Conservation (phyloP, 2,113 vertebrate species). For the Tenebrosternarchus preto region DNA sequence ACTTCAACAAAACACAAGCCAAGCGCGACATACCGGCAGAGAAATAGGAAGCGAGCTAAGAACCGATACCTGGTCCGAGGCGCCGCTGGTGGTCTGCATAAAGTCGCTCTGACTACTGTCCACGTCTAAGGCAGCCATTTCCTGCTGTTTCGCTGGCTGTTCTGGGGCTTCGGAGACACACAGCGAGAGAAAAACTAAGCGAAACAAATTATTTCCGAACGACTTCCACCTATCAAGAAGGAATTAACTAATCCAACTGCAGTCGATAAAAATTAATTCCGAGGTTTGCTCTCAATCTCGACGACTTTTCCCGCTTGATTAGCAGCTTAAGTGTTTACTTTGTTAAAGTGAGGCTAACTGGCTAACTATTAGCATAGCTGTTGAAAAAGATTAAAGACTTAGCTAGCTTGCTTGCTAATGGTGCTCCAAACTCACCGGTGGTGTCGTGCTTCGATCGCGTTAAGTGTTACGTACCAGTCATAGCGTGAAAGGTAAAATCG, state of each 20-base stretch:
- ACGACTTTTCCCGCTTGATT: slow-evolving; percentile 26
- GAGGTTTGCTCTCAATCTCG: background rate
- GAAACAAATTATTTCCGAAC: slow-evolving; percentile 11
- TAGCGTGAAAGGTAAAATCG: slow-evolving; percentile 68
- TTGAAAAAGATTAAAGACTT: slow-evolving; percentile 55
- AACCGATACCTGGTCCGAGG: slow-evolving; percentile 76
- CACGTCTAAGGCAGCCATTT: slow-evolving; percentile 98
- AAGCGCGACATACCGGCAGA: slow-evolving; percentile 2
- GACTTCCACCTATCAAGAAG: slow-evolving; percentile 36
- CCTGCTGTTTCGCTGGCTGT: slow-evolving; percentile 94
- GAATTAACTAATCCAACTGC: slow-evolving; percentile 13
- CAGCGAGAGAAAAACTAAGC: slow-evolving; percentile 62
- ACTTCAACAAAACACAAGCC: slow-evolving; percentile 69
- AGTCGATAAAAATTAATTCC: slow-evolving; percentile 23
- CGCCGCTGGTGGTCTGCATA: slow-evolving; percentile 83
- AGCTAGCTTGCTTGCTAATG: slow-evolving; percentile 65
- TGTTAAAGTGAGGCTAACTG: slow-evolving; percentile 73
- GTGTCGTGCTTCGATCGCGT: slow-evolving; percentile 71
- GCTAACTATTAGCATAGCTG: slow-evolving; percentile 69
- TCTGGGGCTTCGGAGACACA: slow-evolving; percentile 81
- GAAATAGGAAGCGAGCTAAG: slow-evolving; percentile 56
- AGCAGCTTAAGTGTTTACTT: slow-evolving; percentile 68
- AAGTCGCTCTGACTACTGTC: slow-evolving; percentile 92
- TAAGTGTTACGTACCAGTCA: slow-evolving; percentile 76
- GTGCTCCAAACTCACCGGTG: slow-evolving; percentile 77